These are phyloP conservation scores for Gymnobelideus leadbeateri DNA, from an alignment of 2,113 vertebrate species.

Conservation along the genomic window DNA sequence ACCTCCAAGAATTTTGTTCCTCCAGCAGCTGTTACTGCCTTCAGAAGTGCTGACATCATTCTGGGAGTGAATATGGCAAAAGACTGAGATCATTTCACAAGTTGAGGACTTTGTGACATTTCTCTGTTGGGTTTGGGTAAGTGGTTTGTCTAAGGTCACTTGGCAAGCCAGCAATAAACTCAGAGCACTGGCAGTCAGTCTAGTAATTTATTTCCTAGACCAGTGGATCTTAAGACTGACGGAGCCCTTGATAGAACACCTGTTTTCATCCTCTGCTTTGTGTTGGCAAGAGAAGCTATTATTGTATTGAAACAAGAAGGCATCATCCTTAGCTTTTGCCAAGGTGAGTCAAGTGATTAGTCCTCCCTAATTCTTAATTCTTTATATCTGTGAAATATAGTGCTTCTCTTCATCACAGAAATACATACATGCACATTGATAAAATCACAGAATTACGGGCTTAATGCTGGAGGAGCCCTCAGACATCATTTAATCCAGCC, in stretches of 20 bases:
- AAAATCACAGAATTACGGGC: background rate
- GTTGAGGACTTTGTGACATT: conserved; percentile 44
- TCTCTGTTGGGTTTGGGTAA: conserved; percentile 51
- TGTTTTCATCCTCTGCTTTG: background rate
- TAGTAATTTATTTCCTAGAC: background rate
- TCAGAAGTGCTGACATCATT: rapidly evolving
- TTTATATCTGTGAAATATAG: background rate
- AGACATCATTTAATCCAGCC: background rate
- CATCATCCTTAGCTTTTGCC: background rate
- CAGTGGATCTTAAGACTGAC: background rate
- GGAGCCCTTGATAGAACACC: rapidly evolving
- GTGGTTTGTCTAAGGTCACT: conserved; percentile 69
- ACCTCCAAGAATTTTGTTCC: background rate
- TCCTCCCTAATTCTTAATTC: background rate
- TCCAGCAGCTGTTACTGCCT: background rate
- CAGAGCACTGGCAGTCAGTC: conserved; percentile 7
- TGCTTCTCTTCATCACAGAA: background rate
- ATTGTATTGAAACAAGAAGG: background rate
- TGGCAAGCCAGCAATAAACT: conserved; percentile 41
- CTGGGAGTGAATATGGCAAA: background rate
- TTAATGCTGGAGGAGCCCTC: background rate
- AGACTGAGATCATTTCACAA: conserved; percentile 6
- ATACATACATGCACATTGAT: background rate
- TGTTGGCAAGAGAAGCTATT: background rate
- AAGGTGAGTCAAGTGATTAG: background rate